Evolutionary conservation across 64 coral and sea anemone species (phyloP), one percentile per base, ranked within the genome.

Genomic region (Pocillopora verrucosa): DNA sequence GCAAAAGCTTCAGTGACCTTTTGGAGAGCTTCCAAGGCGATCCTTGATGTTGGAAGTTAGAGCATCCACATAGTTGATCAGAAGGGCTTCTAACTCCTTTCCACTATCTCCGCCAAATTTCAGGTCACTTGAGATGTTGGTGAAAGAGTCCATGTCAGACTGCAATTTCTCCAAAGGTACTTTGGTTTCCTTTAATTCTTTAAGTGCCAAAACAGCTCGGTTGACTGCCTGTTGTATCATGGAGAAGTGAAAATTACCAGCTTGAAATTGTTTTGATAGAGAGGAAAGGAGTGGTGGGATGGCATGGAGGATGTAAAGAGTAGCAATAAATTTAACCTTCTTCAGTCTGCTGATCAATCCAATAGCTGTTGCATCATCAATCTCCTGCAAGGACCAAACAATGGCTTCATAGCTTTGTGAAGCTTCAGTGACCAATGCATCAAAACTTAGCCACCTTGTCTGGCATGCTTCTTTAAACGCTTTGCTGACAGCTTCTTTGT

Each of bases 391-490:
- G 38, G 80, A 68, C 65, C 69, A 36, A 84, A 84, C 61, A 36
- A 84, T 38, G 69, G 56, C 51, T 88, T 88, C 25, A 88, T 24
- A 34, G 79, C 37, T 60, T 58, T 57, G 60, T 57, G 45, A 81
- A 81, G 79, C 15, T 70, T 65, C 77, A 90, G 89, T 35, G 36
- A 51, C 57, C 74, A 79, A 62, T 60, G 34, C 79, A 61, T 92
- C 90, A 86, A 92, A 92, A 70, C 81, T 91, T 14, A 92, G 57
- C 90, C 82, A 92, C 72, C 82, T 86, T 58, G 90, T 58, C 61
- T 35, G 69, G 69, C 80, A 84, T 68, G 80, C 80, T 84, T 84
- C 36, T 84, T 84, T 63, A 84, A 51, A 34, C 62, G 19, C 56
- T 84, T 84, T 12, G 69, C 61, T 17, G 56, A 63, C 45, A 84